These are phyloP conservation scores for Lepeophtheirus nordmannii DNA, from an alignment of 2,888 invertebrate genomes.

Conservation along the genomic window DNA sequence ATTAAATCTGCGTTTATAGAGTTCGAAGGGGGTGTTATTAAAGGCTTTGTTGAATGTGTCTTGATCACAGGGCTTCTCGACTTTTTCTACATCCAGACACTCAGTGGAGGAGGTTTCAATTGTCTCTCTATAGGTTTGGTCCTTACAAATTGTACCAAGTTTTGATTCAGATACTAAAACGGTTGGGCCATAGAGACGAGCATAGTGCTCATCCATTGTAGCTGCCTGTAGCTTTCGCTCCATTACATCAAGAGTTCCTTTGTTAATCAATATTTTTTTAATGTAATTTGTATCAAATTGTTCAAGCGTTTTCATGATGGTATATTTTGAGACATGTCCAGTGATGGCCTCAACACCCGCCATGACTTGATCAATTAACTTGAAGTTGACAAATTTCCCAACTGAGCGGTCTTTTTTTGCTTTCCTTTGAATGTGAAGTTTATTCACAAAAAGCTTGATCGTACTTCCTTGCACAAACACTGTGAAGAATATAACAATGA, in stretches of 20 bases:
- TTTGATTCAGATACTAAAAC: not conserved
- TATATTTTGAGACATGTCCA: not conserved
- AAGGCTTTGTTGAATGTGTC: not conserved
- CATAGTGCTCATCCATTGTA: constrained; percentile 19
- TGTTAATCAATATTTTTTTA: constrained; percentile 7
- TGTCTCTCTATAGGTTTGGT: not conserved
- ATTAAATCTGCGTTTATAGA: not conserved
- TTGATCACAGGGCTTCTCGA: not conserved
- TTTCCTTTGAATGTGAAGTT: constrained; percentile 35
- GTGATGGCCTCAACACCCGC: not conserved
- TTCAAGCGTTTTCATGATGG: not conserved
- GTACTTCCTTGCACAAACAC: constrained; percentile 36
- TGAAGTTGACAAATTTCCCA: not conserved
- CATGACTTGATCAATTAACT: constrained; percentile 17
- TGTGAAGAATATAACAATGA: constrained; percentile 39
- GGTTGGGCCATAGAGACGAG: constrained; percentile 17
- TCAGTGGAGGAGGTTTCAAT: not conserved
- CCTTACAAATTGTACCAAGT: not conserved
- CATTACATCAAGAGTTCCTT: constrained; percentile 9
- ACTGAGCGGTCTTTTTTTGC: not conserved
- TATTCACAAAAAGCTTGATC: constrained; percentile 39
- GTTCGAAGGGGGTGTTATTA: not conserved
- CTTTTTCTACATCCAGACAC: not conserved
- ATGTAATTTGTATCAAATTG: constrained; percentile 7
- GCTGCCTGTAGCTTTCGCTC: not conserved